Percentiles rank a stretch among this genome's conserved stretches.
phyloP scores from a whole-genome alignment of 2,113 vertebrate genomes.

The Strix aluco region DNA sequence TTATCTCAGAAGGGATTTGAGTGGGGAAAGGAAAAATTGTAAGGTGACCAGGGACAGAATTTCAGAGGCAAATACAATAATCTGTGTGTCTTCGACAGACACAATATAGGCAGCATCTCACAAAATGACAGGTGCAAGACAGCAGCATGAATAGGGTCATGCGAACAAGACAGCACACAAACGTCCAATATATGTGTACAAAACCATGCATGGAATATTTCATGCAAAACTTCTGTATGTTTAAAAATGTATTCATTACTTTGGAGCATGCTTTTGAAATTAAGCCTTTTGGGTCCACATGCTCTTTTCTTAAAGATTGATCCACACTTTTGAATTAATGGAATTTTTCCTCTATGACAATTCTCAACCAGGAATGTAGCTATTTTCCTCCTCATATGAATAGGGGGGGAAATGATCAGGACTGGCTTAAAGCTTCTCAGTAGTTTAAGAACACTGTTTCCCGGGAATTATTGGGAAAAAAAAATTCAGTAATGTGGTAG shows the following conservation, averaged over 20 bases:
- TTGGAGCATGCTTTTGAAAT: constrained; percentile 13
- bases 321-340: background rate
- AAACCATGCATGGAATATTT: background rate
- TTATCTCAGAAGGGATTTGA: background rate
- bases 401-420: background rate
- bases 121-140: background rate
- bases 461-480: background rate
- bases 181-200: background rate
- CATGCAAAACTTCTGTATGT: background rate
- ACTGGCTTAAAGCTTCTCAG: background rate
- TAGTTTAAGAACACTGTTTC: background rate
- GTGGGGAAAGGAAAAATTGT: background rate
- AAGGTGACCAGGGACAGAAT: background rate
- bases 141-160: background rate
- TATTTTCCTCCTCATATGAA: background rate
- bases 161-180: background rate
- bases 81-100: background rate
- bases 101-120: background rate
- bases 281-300: background rate
- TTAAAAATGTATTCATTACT: background rate
- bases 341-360: background rate
- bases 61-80: background rate
- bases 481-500: background rate
- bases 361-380: background rate
- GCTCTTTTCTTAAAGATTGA: background rate